Conservation (phyloP, 2,888 invertebrate genomes). For the Acleris emargana region DNA sequence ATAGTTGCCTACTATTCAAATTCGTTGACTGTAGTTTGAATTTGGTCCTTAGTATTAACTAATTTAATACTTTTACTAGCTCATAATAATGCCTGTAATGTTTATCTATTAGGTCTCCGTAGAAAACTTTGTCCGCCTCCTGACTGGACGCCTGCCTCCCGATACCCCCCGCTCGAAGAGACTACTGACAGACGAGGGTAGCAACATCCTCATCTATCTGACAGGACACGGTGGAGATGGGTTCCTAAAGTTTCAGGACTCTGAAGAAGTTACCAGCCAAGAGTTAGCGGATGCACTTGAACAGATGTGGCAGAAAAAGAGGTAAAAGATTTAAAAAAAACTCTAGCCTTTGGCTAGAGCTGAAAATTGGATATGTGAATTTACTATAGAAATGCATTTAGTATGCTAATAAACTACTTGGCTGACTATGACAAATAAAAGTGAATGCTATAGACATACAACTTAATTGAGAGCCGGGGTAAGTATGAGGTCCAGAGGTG, state of each 20-base stretch:
- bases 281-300: constrained; percentile 99
- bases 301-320: constrained; percentile 99
- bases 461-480: no score
- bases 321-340: constrained; percentile 80
- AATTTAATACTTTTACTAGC: background rate
- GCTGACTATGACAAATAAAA: no score
- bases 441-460: no score
- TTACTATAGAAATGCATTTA: no score
- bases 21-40: no score
- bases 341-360: no score
- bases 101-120: constrained; percentile 91
- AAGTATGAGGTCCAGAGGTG: no score
- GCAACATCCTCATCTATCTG: constrained; percentile 97
- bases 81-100: constrained; percentile 1
- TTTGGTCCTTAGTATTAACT: no score
- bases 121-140: constrained; percentile 97
- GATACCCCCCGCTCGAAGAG: constrained; percentile 98
- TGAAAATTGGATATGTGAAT: no score
- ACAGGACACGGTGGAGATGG: constrained; percentile 99
- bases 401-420: no score
- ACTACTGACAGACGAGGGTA: constrained; percentile 96
- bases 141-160: constrained; percentile 96
- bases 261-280: constrained; percentile 99
- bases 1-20: no score
- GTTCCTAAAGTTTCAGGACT: constrained; percentile 99